Evolutionary conservation across 2,888 invertebrate species (phyloP).

Genomic region (Yponomeuta malinellus): DNA sequence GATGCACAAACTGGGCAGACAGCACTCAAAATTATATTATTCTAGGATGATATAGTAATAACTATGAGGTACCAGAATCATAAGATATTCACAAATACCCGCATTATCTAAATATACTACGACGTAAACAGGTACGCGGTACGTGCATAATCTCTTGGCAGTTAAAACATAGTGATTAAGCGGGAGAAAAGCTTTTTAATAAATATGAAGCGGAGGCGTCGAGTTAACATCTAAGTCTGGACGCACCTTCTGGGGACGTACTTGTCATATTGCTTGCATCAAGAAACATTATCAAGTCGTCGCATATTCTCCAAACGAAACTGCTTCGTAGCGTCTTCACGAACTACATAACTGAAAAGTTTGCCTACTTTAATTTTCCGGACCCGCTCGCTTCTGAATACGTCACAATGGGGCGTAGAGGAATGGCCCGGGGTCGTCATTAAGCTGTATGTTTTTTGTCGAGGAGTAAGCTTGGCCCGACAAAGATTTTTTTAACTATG

Average conservation of each 20-base stretch:
- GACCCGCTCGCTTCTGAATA: conserved; percentile 6
- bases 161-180: too few relatives aligned
- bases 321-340: conserved; percentile 4
- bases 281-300: neutral
- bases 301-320: neutral
- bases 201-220: too few relatives aligned
- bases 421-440: conserved; percentile 12
- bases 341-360: conserved; percentile 3
- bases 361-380: conserved; percentile 14
- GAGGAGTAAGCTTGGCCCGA: neutral
- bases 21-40: too few relatives aligned
- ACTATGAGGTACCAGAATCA: too few relatives aligned
- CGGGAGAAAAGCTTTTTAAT: too few relatives aligned
- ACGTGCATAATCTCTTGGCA: too few relatives aligned
- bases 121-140: too few relatives aligned
- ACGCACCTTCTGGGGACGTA: neutral
- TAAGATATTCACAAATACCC: too few relatives aligned
- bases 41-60: too few relatives aligned
- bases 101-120: too few relatives aligned
- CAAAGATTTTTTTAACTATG: neutral
- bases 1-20: too few relatives aligned
- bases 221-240: too few relatives aligned
- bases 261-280: neutral
- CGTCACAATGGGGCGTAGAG: conserved; percentile 11
- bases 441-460: conserved; percentile 15